Evolutionary conservation across 1,140 invertebrate genomes (phyloP), one percentile per base, ranked within the genome.

Genomic region (Phortica variegata): DNA sequence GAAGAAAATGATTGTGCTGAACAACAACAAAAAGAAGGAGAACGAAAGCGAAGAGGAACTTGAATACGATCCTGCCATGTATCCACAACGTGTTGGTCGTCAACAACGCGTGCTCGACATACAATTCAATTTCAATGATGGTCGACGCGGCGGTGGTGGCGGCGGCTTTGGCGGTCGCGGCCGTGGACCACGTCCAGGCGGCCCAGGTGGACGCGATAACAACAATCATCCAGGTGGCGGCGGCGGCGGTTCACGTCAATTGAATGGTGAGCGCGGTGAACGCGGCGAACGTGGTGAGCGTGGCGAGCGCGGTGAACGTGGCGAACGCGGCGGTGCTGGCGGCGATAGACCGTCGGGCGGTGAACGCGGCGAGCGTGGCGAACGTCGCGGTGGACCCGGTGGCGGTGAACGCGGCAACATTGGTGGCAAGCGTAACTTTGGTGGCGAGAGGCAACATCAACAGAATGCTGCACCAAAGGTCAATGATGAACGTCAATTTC

Each of bases 401-500:
- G 73, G 65, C 8, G 73, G 65, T 53, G 73, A 65, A 17, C 71
- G 61, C 51, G 75, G 54, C 58, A 61, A 37, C 38, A 15, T 51
- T 53, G 58, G 39, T 26, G 42, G 54, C 41, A 71, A 70, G 36
- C 63, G 71, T 38, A 26, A 47, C 20, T 74, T 70, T 41, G 62
- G 59, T 40, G 55, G 49, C 29, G 59, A 71, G 32, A 49, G 61
- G 38, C 65, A 70, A 58, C 48, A 49, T 33, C n/a, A n/a, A n/a
- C 68, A 72, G 47, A 63, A 70, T 52, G 50, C 60, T 83, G 92
- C 92, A 69, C 94, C 94, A 16, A 94, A 93, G 77, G 91, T 97
- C 41, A 91, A 95, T 76, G 93, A 97, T 79, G 93, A 93, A 80
- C 87, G 89, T 72, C 93, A 95, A 80, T 96, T 97, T 79, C 94